Percentiles rank a stretch among this genome's conserved stretches.
These are phyloP conservation scores for Serinus canaria DNA, from an alignment of 2,113 vertebrate species.

Conservation along the genomic window DNA sequence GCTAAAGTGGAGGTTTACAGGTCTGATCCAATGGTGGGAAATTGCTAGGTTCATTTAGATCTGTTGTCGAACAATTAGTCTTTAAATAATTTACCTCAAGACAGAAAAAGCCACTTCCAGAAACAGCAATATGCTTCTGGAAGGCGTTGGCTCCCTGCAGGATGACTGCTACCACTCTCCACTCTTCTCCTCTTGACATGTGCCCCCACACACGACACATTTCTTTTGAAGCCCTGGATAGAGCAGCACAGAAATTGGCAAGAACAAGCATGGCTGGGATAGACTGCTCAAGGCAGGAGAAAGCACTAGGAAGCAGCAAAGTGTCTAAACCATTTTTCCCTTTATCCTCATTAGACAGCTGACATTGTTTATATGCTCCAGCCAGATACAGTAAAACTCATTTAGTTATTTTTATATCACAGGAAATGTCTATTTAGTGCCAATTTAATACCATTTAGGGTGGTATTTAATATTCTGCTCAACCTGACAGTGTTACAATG, in stretches of 20 bases:
- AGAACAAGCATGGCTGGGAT: neutral
- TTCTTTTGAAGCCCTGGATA: neutral
- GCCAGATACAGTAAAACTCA: neutral
- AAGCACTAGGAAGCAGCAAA: neutral
- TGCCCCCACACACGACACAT: fast-evolving
- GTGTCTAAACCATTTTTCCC: neutral
- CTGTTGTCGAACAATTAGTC: neutral
- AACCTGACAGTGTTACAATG: neutral
- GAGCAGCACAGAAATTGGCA: neutral
- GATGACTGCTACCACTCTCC: neutral
- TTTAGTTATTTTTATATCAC: neutral
- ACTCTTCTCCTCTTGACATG: neutral
- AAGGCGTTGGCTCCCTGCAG: neutral
- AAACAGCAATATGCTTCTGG: neutral
- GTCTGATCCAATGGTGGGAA: neutral
- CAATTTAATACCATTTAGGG: neutral
- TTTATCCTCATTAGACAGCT: neutral
- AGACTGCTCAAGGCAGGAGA: neutral
- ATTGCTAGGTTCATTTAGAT: neutral
- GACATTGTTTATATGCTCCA: neutral
- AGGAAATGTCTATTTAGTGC: neutral
- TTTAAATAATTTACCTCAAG: conserved; percentile 6
- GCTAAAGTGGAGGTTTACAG: neutral
- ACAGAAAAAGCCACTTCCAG: neutral
- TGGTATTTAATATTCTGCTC: neutral